These are phyloP conservation scores for Agrochola macilenta DNA, from an alignment of 2,888 invertebrate species.

Conservation along the genomic window DNA sequence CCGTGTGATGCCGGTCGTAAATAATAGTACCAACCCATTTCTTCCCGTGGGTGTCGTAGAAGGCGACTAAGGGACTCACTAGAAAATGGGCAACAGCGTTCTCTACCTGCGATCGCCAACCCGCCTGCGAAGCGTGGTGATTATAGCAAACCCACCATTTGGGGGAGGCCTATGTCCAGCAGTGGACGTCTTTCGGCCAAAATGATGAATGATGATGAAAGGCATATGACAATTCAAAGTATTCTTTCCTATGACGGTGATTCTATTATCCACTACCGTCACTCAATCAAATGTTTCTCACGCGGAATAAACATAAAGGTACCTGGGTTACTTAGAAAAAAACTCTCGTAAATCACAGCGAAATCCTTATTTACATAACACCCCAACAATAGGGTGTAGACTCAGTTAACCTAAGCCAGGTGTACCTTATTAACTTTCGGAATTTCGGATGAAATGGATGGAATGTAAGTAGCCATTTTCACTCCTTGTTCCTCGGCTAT, in stretches of 20 bases:
- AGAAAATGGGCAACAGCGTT: too few relatives aligned
- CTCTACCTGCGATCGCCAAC: too few relatives aligned
- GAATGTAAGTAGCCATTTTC: conserved; percentile 66
- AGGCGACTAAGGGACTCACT: too few relatives aligned
- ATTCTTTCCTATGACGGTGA: not conserved
- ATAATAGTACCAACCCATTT: too few relatives aligned
- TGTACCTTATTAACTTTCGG: conserved; percentile 68
- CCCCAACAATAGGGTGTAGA: conserved; percentile 61
- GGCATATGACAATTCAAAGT: not conserved
- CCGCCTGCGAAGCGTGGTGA: too few relatives aligned
- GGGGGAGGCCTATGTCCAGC: too few relatives aligned
- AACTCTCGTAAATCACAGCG: conserved; percentile 44
- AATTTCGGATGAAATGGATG: conserved; percentile 61
- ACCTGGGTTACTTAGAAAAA: conserved; percentile 40
- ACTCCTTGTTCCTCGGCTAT: conserved; percentile 48
- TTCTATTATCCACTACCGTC: not conserved
- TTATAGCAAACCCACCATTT: too few relatives aligned
- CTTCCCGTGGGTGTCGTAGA: too few relatives aligned
- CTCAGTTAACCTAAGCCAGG: conserved; percentile 63
- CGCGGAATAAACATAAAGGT: conserved; percentile 21
- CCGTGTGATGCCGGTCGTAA: too few relatives aligned
- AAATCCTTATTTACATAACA: conserved; percentile 59
- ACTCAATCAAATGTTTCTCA: conserved; percentile 21
- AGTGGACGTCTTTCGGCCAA: too few relatives aligned
- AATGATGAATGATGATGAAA: not conserved